Conservation (phyloP, 2,888 invertebrate genomes). For the Leucoma salicis region DNA sequence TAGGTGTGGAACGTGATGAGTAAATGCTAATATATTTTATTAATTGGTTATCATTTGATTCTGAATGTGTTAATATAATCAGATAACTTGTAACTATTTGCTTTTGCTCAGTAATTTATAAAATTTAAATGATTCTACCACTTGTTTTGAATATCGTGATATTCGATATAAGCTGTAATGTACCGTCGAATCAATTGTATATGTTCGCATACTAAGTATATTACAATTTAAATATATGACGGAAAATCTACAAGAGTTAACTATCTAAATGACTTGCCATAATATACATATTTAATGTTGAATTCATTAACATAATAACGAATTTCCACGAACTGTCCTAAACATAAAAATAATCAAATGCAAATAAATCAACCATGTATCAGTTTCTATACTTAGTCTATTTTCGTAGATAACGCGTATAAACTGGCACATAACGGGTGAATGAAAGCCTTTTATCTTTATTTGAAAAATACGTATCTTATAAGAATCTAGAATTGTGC, state of each 20-base stretch:
- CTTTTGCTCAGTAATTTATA: conserved; percentile 3
- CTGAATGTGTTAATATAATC: not conserved
- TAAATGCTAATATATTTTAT: not conserved
- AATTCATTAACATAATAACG: conserved; percentile 21
- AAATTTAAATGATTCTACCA: conserved; percentile 4
- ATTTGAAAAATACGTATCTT: conserved; percentile 12
- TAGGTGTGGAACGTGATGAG: not conserved
- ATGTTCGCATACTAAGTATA: conserved; percentile 3
- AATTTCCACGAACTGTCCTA: conserved; percentile 22
- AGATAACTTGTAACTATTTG: not conserved
- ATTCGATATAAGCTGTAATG: not conserved
- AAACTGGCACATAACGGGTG: conserved; percentile 26
- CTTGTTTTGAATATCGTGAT: not conserved
- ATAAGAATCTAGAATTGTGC: not conserved
- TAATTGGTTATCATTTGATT: not conserved
- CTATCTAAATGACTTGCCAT: conserved; percentile 16
- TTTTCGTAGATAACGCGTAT: conserved; percentile 13
- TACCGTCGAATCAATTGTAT: not conserved
- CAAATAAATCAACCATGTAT: conserved; percentile 16
- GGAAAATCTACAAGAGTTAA: conserved; percentile 12
- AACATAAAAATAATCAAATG: conserved; percentile 24
- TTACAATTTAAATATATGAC: conserved; percentile 15
- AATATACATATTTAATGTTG: conserved; percentile 20
- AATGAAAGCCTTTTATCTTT: conserved; percentile 31
- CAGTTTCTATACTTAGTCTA: conserved; percentile 14